phyloP scores from a whole-genome alignment of 2,797 vertebrate species.

The Megaceryle alcyon region DNA sequence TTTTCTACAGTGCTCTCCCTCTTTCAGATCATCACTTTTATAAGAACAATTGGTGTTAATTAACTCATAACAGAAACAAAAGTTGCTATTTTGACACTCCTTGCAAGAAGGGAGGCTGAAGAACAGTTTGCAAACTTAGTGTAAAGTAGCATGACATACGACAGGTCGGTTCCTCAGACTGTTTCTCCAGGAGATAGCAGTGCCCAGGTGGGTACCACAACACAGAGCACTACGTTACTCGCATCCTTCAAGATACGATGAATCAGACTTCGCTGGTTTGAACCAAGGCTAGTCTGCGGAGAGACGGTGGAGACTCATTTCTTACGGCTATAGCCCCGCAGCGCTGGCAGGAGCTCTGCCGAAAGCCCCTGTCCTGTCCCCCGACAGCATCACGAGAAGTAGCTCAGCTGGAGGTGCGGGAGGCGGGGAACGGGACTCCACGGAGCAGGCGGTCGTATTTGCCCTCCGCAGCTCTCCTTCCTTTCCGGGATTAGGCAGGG shows the following conservation, averaged over 20 bases:
- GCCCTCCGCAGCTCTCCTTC: not conserved
- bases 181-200: not conserved
- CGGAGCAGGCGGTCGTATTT: not conserved
- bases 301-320: not conserved
- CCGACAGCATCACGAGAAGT: not conserved
- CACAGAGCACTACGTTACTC: not conserved
- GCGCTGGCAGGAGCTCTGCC: not conserved
- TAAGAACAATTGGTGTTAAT: rapidly evolving
- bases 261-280: not conserved
- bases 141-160: not conserved
- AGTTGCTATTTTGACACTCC: not conserved
- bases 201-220: not conserved
- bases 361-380: not conserved
- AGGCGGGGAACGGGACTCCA: not conserved
- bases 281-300: not conserved
- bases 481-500: not conserved
- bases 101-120: not conserved
- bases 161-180: not conserved
- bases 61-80: rapidly evolving
- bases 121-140: not conserved
- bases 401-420: not conserved
- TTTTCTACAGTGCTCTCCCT: not conserved
- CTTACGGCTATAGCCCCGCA: not conserved
- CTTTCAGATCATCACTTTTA: not conserved
- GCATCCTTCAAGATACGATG: not conserved